Conservation (phyloP, 2,113 vertebrate genomes). For the Rhegmatorhina hoffmannsi region DNA sequence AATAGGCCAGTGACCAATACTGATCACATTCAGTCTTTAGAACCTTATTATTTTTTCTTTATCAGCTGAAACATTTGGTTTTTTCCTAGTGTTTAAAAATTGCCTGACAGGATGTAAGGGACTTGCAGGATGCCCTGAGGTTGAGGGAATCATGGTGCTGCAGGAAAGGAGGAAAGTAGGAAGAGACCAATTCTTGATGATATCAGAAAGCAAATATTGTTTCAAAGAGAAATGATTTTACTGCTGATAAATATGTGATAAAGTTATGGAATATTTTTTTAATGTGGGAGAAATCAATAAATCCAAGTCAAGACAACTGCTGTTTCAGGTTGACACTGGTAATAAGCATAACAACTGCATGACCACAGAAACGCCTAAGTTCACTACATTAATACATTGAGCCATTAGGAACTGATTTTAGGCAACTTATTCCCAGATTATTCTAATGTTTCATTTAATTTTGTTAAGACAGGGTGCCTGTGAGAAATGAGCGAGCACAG, state of each 20-base stretch:
- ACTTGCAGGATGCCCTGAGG: accelerated
- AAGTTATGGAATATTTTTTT: not conserved
- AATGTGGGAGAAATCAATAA: not conserved
- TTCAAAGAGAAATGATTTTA: not conserved
- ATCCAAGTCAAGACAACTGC: not conserved
- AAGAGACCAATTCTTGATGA: not conserved
- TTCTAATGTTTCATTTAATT: not conserved
- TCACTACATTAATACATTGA: not conserved
- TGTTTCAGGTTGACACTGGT: not conserved
- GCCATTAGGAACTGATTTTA: not conserved
- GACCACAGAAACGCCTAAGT: not conserved
- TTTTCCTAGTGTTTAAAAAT: not conserved
- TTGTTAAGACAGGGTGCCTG: not conserved
- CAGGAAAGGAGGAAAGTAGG: not conserved
- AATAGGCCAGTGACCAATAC: not conserved
- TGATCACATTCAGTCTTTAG: not conserved
- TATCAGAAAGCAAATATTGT: not conserved
- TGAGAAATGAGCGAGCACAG: not conserved
- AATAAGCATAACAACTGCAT: not conserved
- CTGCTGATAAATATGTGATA: not conserved
- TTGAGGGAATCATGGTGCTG: not conserved
- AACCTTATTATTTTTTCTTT: not conserved
- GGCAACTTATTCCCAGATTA: not conserved
- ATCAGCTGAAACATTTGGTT: not conserved
- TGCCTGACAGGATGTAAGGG: not conserved